Percentiles rank a stretch among this genome's conserved stretches.
Conservation (phyloP, 2,888 invertebrate genomes). For the Andrena chrysosceles region DNA sequence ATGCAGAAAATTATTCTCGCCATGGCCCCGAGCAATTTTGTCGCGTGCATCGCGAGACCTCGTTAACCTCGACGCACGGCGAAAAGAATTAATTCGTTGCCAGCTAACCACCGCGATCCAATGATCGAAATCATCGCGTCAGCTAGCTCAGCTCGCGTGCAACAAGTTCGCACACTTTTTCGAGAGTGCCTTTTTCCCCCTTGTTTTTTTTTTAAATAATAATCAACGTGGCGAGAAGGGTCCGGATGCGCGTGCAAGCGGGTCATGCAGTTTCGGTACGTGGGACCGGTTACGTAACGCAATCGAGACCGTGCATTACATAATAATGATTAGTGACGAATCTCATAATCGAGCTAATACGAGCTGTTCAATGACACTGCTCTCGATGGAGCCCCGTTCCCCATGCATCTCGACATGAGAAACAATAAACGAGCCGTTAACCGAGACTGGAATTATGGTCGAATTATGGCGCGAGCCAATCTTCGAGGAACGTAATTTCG, state of each 20-base stretch:
- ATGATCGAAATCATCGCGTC: conserved; percentile 48
- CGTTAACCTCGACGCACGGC: conserved; percentile 70
- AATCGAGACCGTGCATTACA: conserved; percentile 48
- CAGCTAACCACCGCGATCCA: conserved; percentile 50
- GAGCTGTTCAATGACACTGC: conserved; percentile 59
- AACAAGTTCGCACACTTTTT: neutral
- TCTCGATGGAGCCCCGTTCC: conserved; percentile 28
- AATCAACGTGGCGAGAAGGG: neutral
- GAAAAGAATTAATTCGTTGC: conserved; percentile 72
- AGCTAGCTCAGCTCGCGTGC: conserved; percentile 22
- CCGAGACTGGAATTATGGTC: neutral
- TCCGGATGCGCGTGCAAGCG: neutral
- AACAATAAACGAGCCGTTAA: conserved; percentile 26
- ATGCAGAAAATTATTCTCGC: conserved; percentile 28
- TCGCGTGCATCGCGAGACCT: conserved; percentile 47
- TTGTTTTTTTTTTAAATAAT: neutral
- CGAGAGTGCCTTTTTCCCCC: neutral
- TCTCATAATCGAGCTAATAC: conserved; percentile 61
- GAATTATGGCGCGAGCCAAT: neutral
- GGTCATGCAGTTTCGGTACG: conserved; percentile 39
- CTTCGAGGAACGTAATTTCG: neutral
- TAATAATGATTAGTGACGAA: conserved; percentile 62
- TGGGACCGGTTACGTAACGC: conserved; percentile 51
- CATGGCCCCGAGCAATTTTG: conserved; percentile 7
- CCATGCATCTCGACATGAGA: conserved; percentile 28